Percentiles rank a stretch among this genome's conserved stretches.
Evolutionary conservation across 2,113 vertebrate genomes (phyloP).

Genomic region (Gopherus evgoodei): DNA sequence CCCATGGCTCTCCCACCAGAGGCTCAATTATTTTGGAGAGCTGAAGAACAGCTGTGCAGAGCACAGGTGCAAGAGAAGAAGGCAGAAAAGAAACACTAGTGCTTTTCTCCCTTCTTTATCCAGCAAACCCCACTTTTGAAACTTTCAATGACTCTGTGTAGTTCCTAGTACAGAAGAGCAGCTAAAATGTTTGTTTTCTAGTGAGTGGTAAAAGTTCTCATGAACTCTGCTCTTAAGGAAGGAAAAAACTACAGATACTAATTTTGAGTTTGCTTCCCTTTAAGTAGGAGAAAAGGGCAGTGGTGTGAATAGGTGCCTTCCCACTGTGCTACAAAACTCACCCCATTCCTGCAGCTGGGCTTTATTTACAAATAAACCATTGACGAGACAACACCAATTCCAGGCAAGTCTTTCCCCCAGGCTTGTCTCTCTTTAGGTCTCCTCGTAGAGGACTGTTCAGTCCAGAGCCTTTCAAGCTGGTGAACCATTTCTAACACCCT

Average conservation of each 20-base stretch:
- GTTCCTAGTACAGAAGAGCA: not conserved
- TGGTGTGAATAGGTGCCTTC: not conserved
- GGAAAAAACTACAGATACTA: not conserved
- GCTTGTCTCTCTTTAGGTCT: not conserved
- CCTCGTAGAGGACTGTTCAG: not conserved
- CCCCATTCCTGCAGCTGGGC: not conserved
- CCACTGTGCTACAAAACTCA: not conserved
- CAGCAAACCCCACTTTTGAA: not conserved
- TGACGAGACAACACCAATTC: rapidly evolving
- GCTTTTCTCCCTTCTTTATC: not conserved
- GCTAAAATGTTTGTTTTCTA: not conserved
- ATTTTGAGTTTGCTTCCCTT: not conserved
- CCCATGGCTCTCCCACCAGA: not conserved
- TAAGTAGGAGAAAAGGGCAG: not conserved
- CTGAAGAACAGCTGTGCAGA: not conserved
- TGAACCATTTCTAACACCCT: not conserved
- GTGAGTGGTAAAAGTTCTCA: not conserved
- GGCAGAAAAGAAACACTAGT: not conserved
- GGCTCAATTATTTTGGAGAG: not conserved
- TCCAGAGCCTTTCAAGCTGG: too few relatives aligned
- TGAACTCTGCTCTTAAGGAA: not conserved
- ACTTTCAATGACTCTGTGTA: not conserved
- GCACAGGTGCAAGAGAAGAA: not conserved
- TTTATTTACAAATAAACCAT: not conserved
- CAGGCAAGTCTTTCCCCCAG: not conserved